A percentile compares a stretch with the other conserved stretches of the same genome.
Evolutionary conservation across 2,888 invertebrate species (phyloP).

Genomic region (Salticus scenicus): DNA sequence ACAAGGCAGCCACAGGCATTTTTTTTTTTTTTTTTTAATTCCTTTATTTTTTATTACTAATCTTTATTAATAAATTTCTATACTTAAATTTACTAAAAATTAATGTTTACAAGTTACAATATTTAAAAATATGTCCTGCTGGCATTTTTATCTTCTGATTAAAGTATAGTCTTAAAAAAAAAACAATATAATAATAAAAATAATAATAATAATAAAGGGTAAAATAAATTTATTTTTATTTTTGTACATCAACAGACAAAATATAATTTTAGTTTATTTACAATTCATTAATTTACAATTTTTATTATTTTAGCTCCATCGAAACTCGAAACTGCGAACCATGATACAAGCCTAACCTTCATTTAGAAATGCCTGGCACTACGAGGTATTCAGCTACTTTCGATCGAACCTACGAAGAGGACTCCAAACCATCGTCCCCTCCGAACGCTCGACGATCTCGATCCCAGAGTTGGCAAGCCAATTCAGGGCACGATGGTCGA

Average conservation of each 20-base stretch:
- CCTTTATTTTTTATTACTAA: too few species aligned
- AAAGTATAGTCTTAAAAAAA: too few species aligned
- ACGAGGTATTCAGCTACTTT: constrained; percentile 71
- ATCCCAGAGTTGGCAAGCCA: constrained; percentile 52
- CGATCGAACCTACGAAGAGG: constrained; percentile 71
- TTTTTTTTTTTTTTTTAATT: too few species aligned
- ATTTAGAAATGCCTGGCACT: constrained; percentile 70
- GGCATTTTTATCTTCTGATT: too few species aligned
- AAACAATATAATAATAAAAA: too few species aligned
- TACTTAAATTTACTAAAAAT: too few species aligned
- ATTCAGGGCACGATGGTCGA: constrained; percentile 18
- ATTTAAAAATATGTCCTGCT: too few species aligned
- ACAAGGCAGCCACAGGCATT: too few species aligned
- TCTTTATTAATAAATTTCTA: too few species aligned
- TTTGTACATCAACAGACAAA: neutral
- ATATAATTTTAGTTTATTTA: neutral
- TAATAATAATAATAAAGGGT: too few species aligned
- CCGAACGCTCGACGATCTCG: constrained; percentile 44
- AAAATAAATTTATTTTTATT: neutral
- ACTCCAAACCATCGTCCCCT: constrained; percentile 15
- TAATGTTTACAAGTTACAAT: too few species aligned
- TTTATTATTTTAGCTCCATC: neutral
- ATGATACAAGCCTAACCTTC: neutral
- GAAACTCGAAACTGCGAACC: neutral
- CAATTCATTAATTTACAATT: neutral